Evolutionary conservation across 1,140 invertebrate species (phyloP), one percentile per base, ranked within the genome.

Genomic region (Cyclargus thomasi): DNA sequence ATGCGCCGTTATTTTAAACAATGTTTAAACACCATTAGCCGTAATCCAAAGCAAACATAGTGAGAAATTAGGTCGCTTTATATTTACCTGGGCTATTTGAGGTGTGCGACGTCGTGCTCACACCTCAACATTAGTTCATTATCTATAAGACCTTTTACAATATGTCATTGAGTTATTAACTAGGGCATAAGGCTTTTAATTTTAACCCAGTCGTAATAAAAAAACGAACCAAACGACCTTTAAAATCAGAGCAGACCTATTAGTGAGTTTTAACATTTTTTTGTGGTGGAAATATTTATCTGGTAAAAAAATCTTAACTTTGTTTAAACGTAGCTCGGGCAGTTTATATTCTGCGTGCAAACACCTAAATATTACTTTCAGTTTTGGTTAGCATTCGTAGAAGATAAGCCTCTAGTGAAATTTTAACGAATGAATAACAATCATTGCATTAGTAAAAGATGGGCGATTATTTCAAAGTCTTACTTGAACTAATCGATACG

Each of bases 101-200:
- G 10, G 39, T 47, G 39, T 47, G 39, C 14, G 39, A 47, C 39
- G 39, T 47, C 39, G 14, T 2, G 14, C 39, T 47, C 39, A 7
- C 36, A 8, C 39, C 39, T 47, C 39, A 47, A 47, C 39, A 47
- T 14, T 5, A 47, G 6, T 39, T 47, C 3, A 47, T 35, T 35
- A 11, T 47, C 39, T 47, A 47, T 47, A 47, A 47, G 8, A 47
- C 39, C 39, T 47, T 47, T 14, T 47, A 47, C 39, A 16, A 47
- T 47, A 47, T 47, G 39, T 47, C 39, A 47, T 47, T 47, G 39
- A 47, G 39, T 47, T 47, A 14, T 47, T 47, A 47, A 47, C 39
- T 47, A 3, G 39, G 39, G 39, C 39, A 47, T 11, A 14, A 47
- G 11, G 39, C 39, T 47, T 47, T 47, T 47, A 47, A 16, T 47